These are phyloP conservation scores for Phaonia tiefii DNA, from an alignment of 2,888 invertebrate species.

Conservation along the genomic window DNA sequence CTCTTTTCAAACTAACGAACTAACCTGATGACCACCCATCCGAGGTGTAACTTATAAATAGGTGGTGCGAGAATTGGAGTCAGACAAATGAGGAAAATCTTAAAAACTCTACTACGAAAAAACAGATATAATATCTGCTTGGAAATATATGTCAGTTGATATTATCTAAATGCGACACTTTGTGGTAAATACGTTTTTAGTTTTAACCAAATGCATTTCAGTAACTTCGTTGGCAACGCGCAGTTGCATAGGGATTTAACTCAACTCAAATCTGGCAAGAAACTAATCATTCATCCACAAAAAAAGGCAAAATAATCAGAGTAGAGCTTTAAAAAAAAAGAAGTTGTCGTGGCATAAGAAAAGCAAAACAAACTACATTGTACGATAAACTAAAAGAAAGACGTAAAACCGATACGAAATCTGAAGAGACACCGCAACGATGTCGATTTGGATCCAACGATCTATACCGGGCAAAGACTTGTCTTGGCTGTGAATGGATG, in stretches of 20 bases:
- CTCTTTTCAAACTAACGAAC: too few relatives aligned
- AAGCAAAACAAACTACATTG: background rate
- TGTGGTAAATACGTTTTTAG: conserved; percentile 3
- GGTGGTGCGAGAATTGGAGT: too few relatives aligned
- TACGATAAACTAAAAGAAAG: conserved; percentile 44
- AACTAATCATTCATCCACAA: conserved; percentile 12
- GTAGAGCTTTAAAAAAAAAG: conserved; percentile 6
- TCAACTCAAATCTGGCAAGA: background rate
- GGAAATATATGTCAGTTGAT: too few relatives aligned
- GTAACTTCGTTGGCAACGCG: background rate
- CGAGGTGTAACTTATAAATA: too few relatives aligned
- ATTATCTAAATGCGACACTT: too few relatives aligned
- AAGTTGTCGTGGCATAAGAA: conserved; percentile 22
- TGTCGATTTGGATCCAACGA: too few relatives aligned
- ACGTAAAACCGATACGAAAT: conserved; percentile 22
- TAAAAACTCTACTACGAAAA: too few relatives aligned
- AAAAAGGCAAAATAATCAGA: too few relatives aligned
- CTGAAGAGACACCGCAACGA: background rate
- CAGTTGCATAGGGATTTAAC: background rate
- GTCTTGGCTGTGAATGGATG: background rate
- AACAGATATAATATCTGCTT: too few relatives aligned
- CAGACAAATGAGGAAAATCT: too few relatives aligned
- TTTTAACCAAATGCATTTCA: conserved; percentile 7
- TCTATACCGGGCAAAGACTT: background rate
- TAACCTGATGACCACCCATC: too few relatives aligned